phyloP scores from a whole-genome alignment of 1,140 invertebrate species.

The Diorhabda carinulata region DNA sequence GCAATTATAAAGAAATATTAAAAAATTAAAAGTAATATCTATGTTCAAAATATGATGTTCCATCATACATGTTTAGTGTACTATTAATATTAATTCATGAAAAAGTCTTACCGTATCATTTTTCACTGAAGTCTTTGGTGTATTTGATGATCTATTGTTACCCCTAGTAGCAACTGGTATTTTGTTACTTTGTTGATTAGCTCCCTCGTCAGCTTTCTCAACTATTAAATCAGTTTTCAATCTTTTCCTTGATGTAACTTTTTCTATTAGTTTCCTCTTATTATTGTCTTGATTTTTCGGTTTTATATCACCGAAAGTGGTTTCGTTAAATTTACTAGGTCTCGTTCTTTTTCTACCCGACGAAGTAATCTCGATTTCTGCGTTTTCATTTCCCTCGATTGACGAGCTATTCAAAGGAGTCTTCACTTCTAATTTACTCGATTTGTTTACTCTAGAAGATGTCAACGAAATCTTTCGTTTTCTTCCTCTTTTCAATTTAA shows the following conservation, averaged over 20 bases:
- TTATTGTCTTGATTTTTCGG: conserved; percentile 23
- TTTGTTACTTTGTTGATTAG: background rate
- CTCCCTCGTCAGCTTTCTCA: background rate
- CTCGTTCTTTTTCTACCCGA: conserved; percentile 56
- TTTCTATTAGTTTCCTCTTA: conserved; percentile 38
- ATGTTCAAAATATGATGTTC: no score
- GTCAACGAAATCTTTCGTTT: conserved; percentile 36
- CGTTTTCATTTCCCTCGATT: conserved; percentile 27
- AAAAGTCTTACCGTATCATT: no score
- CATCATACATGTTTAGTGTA: no score
- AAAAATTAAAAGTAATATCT: background rate
- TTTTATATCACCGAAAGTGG: conserved; percentile 49
- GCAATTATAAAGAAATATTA: conserved; percentile 1
- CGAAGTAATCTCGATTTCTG: conserved; percentile 53
- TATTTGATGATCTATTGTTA: background rate
- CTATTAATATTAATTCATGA: no score
- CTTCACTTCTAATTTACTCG: conserved; percentile 40
- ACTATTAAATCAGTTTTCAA: conserved; percentile 18
- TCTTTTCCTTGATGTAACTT: conserved; percentile 34
- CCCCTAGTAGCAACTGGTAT: background rate
- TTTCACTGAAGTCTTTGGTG: background rate
- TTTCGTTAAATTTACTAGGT: conserved; percentile 58
- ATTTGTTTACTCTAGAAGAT: conserved; percentile 32
- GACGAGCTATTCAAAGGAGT: conserved; percentile 22
- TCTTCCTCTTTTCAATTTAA: conserved; percentile 44